Evolutionary conservation across 1,140 invertebrate species (phyloP).

Genomic region (Choristoneura fumiferana): DNA sequence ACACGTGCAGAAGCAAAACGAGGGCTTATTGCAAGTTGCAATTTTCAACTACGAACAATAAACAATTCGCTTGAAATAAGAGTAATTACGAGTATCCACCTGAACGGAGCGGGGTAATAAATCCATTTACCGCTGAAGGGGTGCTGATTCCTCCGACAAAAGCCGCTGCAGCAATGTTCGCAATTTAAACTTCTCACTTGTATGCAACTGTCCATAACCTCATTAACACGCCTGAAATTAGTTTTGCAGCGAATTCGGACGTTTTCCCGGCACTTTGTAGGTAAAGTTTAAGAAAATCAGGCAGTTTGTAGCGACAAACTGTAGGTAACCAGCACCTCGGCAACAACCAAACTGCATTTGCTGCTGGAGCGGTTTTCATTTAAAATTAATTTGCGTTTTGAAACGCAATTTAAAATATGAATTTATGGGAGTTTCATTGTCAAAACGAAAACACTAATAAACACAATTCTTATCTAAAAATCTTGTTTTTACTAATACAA

Average conservation of each 20-base stretch:
- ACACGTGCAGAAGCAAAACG: conserved; percentile 15
- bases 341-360: too few relatives aligned
- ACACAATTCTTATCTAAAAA: too few relatives aligned
- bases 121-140: conserved; percentile 48
- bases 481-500: too few relatives aligned
- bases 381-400: too few relatives aligned
- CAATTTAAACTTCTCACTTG: conserved; percentile 52
- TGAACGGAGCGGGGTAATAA: conserved; percentile 52
- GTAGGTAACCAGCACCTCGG: not conserved
- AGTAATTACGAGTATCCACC: conserved; percentile 52
- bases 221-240: conserved; percentile 33
- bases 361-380: too few relatives aligned
- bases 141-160: conserved; percentile 44
- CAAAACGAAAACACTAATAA: too few relatives aligned
- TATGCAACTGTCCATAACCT: conserved; percentile 47
- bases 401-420: too few relatives aligned
- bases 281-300: conserved; percentile 5
- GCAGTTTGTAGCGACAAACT: not conserved
- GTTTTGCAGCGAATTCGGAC: conserved; percentile 10
- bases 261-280: conserved; percentile 6
- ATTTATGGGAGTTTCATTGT: too few relatives aligned
- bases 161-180: conserved; percentile 38
- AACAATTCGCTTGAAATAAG: conserved; percentile 46
- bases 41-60: conserved; percentile 50
- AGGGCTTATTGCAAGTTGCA: conserved; percentile 28